Evolutionary conservation across 2,113 vertebrate species (phyloP).

Genomic region (Pteropus alecto): DNA sequence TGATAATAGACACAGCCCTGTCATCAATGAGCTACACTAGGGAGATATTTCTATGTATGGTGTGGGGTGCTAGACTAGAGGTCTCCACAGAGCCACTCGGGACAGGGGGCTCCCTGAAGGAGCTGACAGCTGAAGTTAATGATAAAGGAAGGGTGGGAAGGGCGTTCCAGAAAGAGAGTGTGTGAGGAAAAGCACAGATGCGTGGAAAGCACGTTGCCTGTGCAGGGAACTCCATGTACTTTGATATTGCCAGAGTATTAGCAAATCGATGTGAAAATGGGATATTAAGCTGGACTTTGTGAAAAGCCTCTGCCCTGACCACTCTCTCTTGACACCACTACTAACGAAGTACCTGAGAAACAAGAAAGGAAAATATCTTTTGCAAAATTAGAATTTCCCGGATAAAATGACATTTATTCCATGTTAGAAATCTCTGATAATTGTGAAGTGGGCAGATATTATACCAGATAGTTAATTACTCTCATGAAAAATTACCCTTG

Average conservation of each 20-base stretch:
- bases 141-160: background rate
- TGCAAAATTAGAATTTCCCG: background rate
- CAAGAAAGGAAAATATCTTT: background rate
- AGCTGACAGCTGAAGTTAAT: background rate
- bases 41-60: background rate
- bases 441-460: background rate
- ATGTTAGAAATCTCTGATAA: background rate
- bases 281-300: background rate
- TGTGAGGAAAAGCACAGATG: background rate
- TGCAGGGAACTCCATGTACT: background rate
- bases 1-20: background rate
- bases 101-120: background rate
- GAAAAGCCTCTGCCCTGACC: background rate
- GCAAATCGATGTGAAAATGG: background rate
- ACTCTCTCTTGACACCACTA: background rate
- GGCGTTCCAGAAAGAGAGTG: background rate
- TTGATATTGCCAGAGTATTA: background rate
- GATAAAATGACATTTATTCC: conserved; percentile 2
- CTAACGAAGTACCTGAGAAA: background rate
- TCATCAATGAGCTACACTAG: background rate
- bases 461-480: background rate
- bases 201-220: background rate
- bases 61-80: background rate
- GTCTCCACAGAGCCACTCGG: background rate
- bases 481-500: conserved; percentile 16